Conservation (phyloP, 1,140 invertebrate species). For the Pogonus chalceus region DNA sequence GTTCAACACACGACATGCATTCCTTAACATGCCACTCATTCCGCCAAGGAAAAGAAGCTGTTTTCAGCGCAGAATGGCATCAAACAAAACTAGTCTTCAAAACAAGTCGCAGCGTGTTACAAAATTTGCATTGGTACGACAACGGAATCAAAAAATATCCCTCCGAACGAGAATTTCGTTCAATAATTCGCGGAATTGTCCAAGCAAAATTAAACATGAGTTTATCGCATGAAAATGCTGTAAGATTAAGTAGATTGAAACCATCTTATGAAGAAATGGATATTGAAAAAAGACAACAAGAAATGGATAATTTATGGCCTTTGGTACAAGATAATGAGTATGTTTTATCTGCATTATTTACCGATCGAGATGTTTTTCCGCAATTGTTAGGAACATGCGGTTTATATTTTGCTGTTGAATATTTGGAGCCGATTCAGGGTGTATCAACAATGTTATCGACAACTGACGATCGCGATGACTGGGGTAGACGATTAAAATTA, state of each 20-base stretch:
- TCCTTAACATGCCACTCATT: conserved; percentile 46
- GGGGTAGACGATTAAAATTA: conserved; percentile 40
- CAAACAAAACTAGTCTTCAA: conserved; percentile 45
- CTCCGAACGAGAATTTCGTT: conserved; percentile 41
- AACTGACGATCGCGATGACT: conserved; percentile 35
- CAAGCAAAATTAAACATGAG: conserved; percentile 43
- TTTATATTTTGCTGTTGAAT: conserved; percentile 47
- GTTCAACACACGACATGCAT: conserved; percentile 39
- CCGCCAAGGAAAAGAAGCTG: conserved; percentile 43
- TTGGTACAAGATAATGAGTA: conserved; percentile 58
- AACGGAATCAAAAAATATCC: conserved; percentile 39
- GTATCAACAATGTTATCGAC: conserved; percentile 32
- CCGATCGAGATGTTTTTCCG: conserved; percentile 50
- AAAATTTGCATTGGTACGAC: conserved; percentile 38
- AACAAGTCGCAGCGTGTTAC: conserved; percentile 32
- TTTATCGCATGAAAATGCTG: conserved; percentile 35
- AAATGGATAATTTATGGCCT: conserved; percentile 51
- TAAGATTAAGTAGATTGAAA: conserved; percentile 36
- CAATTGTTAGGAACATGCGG: conserved; percentile 57
- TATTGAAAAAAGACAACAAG: conserved; percentile 32
- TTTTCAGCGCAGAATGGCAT: conserved; percentile 46
- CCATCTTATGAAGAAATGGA: conserved; percentile 36
- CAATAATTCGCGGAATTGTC: conserved; percentile 40
- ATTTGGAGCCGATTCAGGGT: conserved; percentile 35
- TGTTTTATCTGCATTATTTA: conserved; percentile 45